Evolutionary conservation across 2,797 vertebrate species (phyloP), one percentile per base, ranked within the genome.

Genomic region (Picus viridis): DNA sequence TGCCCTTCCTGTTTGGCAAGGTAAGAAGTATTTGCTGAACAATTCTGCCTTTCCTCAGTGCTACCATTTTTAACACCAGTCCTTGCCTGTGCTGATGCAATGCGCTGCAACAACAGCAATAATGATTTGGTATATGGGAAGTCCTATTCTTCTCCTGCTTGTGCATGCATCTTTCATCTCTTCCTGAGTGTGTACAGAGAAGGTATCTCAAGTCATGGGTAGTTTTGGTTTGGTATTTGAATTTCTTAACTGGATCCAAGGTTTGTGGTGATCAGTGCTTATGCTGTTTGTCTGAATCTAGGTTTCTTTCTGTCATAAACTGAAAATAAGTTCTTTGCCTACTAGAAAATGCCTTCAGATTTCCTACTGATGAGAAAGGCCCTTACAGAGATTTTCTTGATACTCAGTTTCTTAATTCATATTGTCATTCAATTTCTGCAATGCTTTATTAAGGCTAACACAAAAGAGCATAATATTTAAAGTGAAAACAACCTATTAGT

Each of bases 401-500:
- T 72, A 61, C 30, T 22, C 32, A 45, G 36, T 70, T 84, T 75
- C 63, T 59, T 73, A 82, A 82, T 54, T 79, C 27, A 88, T 82
- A 61, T 82, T 79, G 43, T 45, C 43, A 41, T 36, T 90, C 57
- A 88, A 86, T 90, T 93, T 90, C 47, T 73, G 49, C 62, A 76
- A 53, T 26, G 24, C 8, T 78, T 75, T n/a, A 59, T 88, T 72
- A 62, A 88, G 57, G 82, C 83, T 86, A 91, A 86, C 84, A 82
- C 4, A 70, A 53, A 72, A 69, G 11, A 73, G 29, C 8, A 10
- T 27, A 45, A 61, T 20, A 6, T 61, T 88, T 41, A 61, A 83
- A 80, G 80, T 24, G 64, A 70, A 49, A 43, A 6, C 5, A 53
- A 74, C 65, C 6, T 56, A 59, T 7, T 11, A 72, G 10, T 36